Evolutionary conservation across 2,113 vertebrate species (phyloP).

Genomic region (Erythrolamprus reginae): DNA sequence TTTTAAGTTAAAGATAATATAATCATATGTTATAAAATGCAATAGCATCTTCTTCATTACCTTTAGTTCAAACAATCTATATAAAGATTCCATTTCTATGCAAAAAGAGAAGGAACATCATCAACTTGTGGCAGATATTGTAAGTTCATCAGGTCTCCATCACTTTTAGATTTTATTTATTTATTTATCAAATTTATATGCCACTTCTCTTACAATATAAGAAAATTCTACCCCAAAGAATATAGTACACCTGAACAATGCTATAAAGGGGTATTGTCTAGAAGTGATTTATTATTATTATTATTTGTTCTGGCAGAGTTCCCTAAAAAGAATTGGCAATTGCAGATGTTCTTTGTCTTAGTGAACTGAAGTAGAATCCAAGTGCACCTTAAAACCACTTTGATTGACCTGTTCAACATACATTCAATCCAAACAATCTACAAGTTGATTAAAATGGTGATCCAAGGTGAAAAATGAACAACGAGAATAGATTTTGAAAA

Average conservation of each 20-base stretch:
- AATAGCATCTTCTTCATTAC: not conserved
- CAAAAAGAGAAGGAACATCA: not conserved
- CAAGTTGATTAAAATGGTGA: not conserved
- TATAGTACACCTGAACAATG: not conserved
- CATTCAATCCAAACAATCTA: no score
- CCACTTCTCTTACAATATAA: not conserved
- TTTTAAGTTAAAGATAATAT: not conserved
- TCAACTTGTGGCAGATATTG: not conserved
- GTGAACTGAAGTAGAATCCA: not conserved
- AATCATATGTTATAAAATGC: not conserved
- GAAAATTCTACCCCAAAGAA: not conserved
- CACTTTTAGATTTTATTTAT: not conserved
- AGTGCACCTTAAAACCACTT: not conserved
- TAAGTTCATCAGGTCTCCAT: not conserved
- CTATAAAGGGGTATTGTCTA: not conserved
- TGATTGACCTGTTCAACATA: not conserved
- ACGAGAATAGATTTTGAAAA: not conserved
- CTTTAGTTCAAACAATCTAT: not conserved
- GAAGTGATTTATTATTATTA: no score
- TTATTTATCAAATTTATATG: not conserved
- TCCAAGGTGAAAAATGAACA: constrained; percentile 1
- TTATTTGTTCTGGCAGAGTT: not conserved
- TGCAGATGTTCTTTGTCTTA: not conserved
- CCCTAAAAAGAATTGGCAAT: not conserved
- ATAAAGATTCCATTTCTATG: not conserved